Evolutionary conservation across 2,113 vertebrate genomes (phyloP).

Genomic region (Lepus europaeus): DNA sequence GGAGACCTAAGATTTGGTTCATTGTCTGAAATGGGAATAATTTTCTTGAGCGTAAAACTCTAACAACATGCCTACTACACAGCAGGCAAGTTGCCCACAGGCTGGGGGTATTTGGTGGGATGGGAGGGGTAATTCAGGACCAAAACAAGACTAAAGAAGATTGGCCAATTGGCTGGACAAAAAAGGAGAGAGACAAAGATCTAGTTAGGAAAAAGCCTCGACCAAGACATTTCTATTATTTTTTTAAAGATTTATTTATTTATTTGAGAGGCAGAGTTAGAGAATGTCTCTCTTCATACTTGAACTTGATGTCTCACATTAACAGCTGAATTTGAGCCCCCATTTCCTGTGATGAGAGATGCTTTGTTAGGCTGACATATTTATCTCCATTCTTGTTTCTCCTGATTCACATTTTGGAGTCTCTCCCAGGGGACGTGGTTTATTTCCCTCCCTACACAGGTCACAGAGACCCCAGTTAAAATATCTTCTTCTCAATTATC

Average conservation of each 20-base stretch:
- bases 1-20: background rate
- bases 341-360: background rate
- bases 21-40: background rate
- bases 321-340: conserved; percentile 6
- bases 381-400: background rate
- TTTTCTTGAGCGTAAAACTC: background rate
- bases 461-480: background rate
- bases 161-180: background rate
- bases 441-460: background rate
- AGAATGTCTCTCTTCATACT: background rate
- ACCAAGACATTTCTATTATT: background rate
- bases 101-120: background rate
- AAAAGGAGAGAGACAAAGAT: background rate
- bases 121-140: background rate
- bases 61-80: background rate
- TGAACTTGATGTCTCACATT: conserved; percentile 14
- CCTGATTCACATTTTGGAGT: background rate
- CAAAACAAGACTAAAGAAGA: background rate
- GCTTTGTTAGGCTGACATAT: background rate
- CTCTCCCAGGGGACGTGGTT: background rate
- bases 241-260: too few relatives aligned
- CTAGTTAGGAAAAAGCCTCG: background rate
- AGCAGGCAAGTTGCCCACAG: background rate
- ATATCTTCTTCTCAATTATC: background rate
- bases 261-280: too few relatives aligned